Evolutionary conservation across 2,113 vertebrate genomes (phyloP), one percentile per base, ranked within the genome.

Genomic region (Polyodon spathula): DNA sequence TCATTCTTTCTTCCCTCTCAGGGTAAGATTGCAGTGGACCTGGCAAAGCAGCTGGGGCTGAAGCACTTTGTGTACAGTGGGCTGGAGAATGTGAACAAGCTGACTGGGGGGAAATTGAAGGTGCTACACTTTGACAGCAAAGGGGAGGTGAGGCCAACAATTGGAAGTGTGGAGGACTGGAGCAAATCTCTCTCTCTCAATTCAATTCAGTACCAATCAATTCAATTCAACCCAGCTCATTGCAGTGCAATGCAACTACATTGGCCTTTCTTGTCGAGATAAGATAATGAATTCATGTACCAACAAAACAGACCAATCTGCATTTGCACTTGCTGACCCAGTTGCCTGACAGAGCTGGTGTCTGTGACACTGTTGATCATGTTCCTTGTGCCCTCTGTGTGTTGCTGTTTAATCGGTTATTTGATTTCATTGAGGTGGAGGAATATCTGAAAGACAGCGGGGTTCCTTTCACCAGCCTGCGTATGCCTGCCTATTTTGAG

Each of bases 41-140:
- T 88, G 61, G 67, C 67, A 0, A 81, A 81, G 67, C 43, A 9
- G 41, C 68, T 78, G 0, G 72, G 68, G 3, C 73, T 86, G 60
- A 37, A 0, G 40, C 78, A 80, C 0, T 60, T 83, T 0, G 60
- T 86, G 58, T 84, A 77, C 70, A 86, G 84, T 0, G 73, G 84
- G 40, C 67, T 86, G 73, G 82, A 87, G 72, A 84, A 84, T 0
- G 65, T 85, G 56, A 75, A 68, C 56, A 66, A 71, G 68, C 61
- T 84, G 70, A 86, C 71, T 0, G 73, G 63, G 0, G 82, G 78
- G 1, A 53, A 0, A 57, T 60, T 86, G 71, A 51, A 75, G 6
- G 81, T 70, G 4, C 71, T 63, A 8, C 82, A 83, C 76, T 87
- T 81, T 0, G 78, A 87, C 0, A 68, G 82, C 50, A 86, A 87